Evolutionary conservation across 1,140 invertebrate species (phyloP).

Genomic region (Diabrotica virgifera): DNA sequence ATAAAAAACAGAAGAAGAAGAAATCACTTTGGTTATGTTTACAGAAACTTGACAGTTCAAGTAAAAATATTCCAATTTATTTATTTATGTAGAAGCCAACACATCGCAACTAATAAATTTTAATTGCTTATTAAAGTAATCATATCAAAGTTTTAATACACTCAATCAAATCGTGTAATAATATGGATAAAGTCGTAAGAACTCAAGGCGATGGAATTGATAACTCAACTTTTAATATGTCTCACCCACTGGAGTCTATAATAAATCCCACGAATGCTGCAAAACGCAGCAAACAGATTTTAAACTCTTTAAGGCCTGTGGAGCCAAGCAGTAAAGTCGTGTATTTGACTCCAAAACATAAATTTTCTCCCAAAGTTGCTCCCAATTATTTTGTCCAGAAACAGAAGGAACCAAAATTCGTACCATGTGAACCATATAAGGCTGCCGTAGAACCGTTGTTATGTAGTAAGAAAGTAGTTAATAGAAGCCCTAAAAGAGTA

Average conservation of each 20-base stretch:
- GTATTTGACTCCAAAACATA: conserved; percentile 42
- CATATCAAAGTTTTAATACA: too few species aligned
- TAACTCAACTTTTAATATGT: conserved; percentile 29
- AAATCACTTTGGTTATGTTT: too few species aligned
- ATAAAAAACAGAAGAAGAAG: too few species aligned
- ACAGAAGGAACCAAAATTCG: conserved; percentile 76
- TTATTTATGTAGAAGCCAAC: too few species aligned
- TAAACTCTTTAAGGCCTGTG: conserved; percentile 40
- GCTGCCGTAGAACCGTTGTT: conserved; percentile 78
- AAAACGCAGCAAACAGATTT: conserved; percentile 27
- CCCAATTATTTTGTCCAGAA: conserved; percentile 47
- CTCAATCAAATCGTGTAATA: neutral
- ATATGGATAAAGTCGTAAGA: conserved; percentile 21
- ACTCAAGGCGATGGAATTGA: conserved; percentile 47
- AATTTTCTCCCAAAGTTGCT: conserved; percentile 37
- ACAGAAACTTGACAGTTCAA: too few species aligned
- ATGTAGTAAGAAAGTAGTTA: conserved; percentile 40
- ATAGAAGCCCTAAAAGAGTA: conserved; percentile 45
- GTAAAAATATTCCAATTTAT: too few species aligned
- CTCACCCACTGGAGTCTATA: conserved; percentile 15
- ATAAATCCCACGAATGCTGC: conserved; percentile 17
- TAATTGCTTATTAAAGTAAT: too few species aligned
- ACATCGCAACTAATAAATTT: too few species aligned
- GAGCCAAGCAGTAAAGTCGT: conserved; percentile 37
- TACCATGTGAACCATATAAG: conserved; percentile 86